Conservation (phyloP, 2,888 invertebrate species). For the Abscondita cerata region DNA sequence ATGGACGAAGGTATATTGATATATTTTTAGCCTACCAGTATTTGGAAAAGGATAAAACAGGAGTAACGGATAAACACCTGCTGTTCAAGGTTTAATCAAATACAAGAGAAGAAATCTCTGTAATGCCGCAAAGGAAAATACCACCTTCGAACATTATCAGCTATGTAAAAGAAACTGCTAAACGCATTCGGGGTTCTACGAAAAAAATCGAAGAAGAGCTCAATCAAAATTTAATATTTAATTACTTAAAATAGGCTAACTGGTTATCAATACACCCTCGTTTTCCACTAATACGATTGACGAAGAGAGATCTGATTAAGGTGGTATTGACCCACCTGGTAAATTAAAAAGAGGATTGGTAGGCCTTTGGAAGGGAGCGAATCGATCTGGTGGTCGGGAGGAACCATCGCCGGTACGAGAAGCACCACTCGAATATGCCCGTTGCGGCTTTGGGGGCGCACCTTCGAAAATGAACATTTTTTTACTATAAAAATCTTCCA, state of each 20-base stretch:
- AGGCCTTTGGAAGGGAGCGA: constrained; percentile 58
- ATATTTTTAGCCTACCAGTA: no score
- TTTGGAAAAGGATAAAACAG: no score
- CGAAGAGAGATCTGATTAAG: constrained; percentile 21
- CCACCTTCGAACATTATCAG: no score
- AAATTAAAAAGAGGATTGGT: constrained; percentile 63
- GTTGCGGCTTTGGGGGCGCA: constrained; percentile 68
- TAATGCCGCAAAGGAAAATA: no score
- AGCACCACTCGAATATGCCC: constrained; percentile 62
- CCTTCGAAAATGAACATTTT: constrained; percentile 46
- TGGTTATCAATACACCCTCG: no score
- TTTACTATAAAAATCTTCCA: background rate
- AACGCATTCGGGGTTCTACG: no score
- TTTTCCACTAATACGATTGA: background rate
- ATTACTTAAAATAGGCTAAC: no score
- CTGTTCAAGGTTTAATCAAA: no score
- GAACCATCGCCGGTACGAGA: constrained; percentile 56
- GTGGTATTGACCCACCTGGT: constrained; percentile 63
- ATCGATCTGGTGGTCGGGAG: constrained; percentile 56
- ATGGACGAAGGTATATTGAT: constrained; percentile 29
- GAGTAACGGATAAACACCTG: no score
- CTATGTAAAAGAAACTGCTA: background rate
- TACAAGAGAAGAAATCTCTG: no score
- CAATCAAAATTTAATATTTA: no score
- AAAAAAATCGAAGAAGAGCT: no score